phyloP scores from a whole-genome alignment of 1,140 invertebrate species.

The Atta texana region DNA sequence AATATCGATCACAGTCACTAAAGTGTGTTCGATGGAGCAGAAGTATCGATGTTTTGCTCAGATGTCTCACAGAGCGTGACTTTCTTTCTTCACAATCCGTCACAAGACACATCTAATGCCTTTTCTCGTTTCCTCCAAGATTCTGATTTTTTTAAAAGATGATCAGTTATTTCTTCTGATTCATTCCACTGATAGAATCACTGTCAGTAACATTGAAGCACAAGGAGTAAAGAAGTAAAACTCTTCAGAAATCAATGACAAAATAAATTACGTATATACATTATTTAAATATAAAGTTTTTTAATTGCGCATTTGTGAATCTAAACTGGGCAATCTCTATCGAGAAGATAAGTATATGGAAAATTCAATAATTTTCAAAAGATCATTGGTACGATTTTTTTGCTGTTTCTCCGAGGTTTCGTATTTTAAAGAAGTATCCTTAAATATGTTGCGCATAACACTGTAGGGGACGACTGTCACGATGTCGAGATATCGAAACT shows the following conservation, averaged over 20 bases:
- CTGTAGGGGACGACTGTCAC: neutral
- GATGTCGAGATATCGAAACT: constrained; percentile 15
- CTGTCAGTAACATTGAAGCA: neutral
- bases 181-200: neutral
- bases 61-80: neutral
- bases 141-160: neutral
- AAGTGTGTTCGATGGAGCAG: neutral
- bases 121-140: neutral
- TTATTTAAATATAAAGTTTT: neutral
- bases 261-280: neutral
- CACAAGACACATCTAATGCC: neutral
- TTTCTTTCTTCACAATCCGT: constrained; percentile 3
- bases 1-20: constrained; percentile 13
- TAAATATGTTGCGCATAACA: neutral
- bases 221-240: neutral
- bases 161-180: neutral
- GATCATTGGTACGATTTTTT: neutral
- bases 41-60: neutral
- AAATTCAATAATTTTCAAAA: neutral
- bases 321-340: neutral
- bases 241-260: neutral
- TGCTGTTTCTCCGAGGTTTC: neutral
- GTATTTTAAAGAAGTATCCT: neutral
- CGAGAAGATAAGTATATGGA: constrained; percentile 4
- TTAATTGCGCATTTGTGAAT: neutral